phyloP scores from a whole-genome alignment of 64 coral and sea anemone species.

The Dendronephthya gigantea region DNA sequence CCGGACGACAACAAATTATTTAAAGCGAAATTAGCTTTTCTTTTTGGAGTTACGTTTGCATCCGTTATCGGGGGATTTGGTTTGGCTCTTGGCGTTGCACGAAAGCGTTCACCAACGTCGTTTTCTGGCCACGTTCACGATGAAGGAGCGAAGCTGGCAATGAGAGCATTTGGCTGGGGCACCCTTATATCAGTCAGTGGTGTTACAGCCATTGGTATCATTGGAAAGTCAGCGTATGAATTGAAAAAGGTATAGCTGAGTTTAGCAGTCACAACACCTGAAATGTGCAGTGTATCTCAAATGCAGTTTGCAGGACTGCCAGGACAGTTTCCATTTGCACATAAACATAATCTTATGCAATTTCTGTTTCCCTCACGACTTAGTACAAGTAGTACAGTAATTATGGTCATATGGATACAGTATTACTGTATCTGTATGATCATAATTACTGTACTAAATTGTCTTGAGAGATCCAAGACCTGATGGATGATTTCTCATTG shows the following conservation, averaged over 20 bases:
- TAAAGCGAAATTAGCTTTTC: slow-evolving; percentile 27
- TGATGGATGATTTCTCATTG: no score
- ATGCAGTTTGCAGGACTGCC: no score
- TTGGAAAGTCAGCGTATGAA: neutral
- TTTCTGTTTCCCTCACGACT: no score
- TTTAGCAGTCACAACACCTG: no score
- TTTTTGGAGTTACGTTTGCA: slow-evolving; percentile 30
- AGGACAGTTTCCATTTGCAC: no score
- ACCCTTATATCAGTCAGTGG: neutral
- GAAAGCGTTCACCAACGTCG: slow-evolving; percentile 25
- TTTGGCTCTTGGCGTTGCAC: slow-evolving; percentile 26
- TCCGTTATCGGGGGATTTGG: slow-evolving; percentile 34
- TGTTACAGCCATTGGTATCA: neutral
- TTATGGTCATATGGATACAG: no score
- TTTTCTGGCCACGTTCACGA: slow-evolving; percentile 28
- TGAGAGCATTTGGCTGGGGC: slow-evolving; percentile 13
- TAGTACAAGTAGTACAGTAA: no score
- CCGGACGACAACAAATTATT: slow-evolving; percentile 5
- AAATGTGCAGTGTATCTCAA: no score
- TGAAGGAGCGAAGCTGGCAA: slow-evolving; percentile 33
- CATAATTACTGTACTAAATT: no score
- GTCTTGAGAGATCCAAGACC: no score
- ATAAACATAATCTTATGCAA: no score
- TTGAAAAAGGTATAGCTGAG: neutral
- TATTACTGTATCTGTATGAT: no score